phyloP scores from a whole-genome alignment of 2,113 vertebrate genomes.

The Salminus brasiliensis region DNA sequence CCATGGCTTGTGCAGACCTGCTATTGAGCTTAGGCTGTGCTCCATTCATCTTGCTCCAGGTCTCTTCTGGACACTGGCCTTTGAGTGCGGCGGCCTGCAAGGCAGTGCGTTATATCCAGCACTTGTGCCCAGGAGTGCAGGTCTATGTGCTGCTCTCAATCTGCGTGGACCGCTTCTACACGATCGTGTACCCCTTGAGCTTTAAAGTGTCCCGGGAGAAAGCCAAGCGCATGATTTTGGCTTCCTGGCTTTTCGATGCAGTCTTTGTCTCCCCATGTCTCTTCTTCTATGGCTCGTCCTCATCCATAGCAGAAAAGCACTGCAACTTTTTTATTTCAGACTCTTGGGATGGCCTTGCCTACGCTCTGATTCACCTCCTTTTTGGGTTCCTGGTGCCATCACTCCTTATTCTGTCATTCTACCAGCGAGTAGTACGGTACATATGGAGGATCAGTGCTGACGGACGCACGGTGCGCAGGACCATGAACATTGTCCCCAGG shows the following conservation, averaged over 20 bases:
- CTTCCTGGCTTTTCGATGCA: conserved; percentile 83
- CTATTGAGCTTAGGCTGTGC: conserved; percentile 79
- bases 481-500: conserved; percentile 91
- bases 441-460: conserved; percentile 90
- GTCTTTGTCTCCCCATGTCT: conserved; percentile 80
- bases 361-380: conserved; percentile 75
- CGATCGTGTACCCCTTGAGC: conserved; percentile 90
- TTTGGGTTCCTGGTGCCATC: conserved; percentile 83
- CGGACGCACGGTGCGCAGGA: conserved; percentile 86
- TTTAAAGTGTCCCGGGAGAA: conserved; percentile 95
- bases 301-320: conserved; percentile 58
- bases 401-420: conserved; percentile 82
- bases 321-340: conserved; percentile 86
- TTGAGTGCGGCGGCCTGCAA: conserved; percentile 80
- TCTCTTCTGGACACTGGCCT: conserved; percentile 78
- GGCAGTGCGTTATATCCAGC: conserved; percentile 82
- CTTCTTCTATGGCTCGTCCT: conserved; percentile 81
- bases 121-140: conserved; percentile 87
- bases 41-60: conserved; percentile 85
- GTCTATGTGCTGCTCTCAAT: conserved; percentile 88
- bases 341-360: conserved; percentile 81
- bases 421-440: conserved; percentile 89
- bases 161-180: conserved; percentile 90
- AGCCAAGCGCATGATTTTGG: conserved; percentile 91
- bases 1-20: conserved; percentile 90